These are phyloP conservation scores for Metalampra italica DNA, from an alignment of 2,888 invertebrate genomes.

Conservation along the genomic window DNA sequence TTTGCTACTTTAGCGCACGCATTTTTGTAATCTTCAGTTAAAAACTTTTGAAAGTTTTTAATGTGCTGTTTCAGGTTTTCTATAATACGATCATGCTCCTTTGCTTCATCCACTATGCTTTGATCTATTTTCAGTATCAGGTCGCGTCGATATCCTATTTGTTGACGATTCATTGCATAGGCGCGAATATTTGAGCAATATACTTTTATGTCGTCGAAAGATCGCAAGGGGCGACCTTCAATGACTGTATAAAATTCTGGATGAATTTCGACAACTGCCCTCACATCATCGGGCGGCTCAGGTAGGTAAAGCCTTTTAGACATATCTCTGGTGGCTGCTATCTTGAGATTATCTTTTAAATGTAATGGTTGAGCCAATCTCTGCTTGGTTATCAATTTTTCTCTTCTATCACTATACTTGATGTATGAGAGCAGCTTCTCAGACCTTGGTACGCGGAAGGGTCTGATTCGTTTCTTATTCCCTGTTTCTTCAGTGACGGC, in stretches of 20 bases:
- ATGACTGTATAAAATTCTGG: conserved; percentile 81
- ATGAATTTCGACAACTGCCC: conserved; percentile 81
- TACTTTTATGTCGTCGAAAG: conserved; percentile 76
- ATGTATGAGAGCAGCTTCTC: conserved; percentile 67
- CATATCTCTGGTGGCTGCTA: conserved; percentile 71
- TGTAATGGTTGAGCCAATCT: conserved; percentile 51
- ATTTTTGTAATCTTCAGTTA: conserved; percentile 69
- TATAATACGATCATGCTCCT: conserved; percentile 45
- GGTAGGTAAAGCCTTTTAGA: conserved; percentile 77
- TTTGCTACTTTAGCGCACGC: conserved; percentile 53
- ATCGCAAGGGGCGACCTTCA: conserved; percentile 78
- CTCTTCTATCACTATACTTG: conserved; percentile 64
- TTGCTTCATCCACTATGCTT: conserved; percentile 48
- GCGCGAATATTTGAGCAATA: conserved; percentile 76
- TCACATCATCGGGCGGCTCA: conserved; percentile 73
- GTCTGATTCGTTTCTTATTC: conserved; percentile 36
- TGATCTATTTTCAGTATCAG: conserved; percentile 59
- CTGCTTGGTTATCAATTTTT: conserved; percentile 43
- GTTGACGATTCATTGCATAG: conserved; percentile 71
- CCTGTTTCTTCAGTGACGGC: conserved; percentile 30
- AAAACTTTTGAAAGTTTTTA: conserved; percentile 63
- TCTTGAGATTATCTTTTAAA: conserved; percentile 59
- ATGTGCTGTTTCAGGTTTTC: conserved; percentile 56
- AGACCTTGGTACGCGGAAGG: conserved; percentile 58
- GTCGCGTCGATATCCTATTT: conserved; percentile 67